Percentiles rank a stretch among this genome's conserved stretches.
These are phyloP conservation scores for Caenorhabditis sinica DNA, from an alignment of 2,888 invertebrate genomes.

Conservation along the genomic window DNA sequence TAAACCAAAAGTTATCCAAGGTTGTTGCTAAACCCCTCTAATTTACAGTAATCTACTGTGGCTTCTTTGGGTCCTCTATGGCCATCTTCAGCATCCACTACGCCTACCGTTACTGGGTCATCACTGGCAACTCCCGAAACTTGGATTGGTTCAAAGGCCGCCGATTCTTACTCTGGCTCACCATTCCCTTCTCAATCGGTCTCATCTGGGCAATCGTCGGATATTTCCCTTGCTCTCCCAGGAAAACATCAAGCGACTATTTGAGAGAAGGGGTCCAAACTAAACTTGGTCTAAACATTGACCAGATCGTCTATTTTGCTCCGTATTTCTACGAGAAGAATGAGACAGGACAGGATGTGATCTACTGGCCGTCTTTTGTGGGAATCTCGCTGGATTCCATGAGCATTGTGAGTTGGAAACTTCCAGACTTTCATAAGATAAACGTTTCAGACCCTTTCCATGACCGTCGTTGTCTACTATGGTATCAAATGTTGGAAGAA, in stretches of 20 bases:
- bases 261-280: conserved; percentile 37
- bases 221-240: conserved; percentile 25
- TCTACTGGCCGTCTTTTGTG: conserved; percentile 39
- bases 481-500: conserved; percentile 20
- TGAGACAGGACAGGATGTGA: conserved; percentile 1
- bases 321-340: conserved; percentile 48
- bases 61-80: conserved; percentile 47
- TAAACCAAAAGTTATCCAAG: no score
- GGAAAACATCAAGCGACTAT: conserved; percentile 25
- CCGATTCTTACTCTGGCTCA: conserved; percentile 17
- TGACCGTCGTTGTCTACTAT: background rate
- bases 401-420: conserved; percentile 28
- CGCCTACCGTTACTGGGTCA: conserved; percentile 40
- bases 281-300: conserved; percentile 22
- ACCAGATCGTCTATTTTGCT: conserved; percentile 37
- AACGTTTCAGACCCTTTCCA: conserved; percentile 20
- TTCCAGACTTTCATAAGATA: background rate
- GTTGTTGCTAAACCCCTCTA: no score
- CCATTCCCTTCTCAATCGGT: conserved; percentile 19
- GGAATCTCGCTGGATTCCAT: conserved; percentile 27
- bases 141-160: conserved; percentile 14
- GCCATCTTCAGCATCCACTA: conserved; percentile 49
- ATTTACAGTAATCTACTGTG: conserved; percentile 39
- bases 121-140: conserved; percentile 13
- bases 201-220: conserved; percentile 32